phyloP scores from a whole-genome alignment of 2,113 vertebrate genomes.

The Tursiops truncatus region DNA sequence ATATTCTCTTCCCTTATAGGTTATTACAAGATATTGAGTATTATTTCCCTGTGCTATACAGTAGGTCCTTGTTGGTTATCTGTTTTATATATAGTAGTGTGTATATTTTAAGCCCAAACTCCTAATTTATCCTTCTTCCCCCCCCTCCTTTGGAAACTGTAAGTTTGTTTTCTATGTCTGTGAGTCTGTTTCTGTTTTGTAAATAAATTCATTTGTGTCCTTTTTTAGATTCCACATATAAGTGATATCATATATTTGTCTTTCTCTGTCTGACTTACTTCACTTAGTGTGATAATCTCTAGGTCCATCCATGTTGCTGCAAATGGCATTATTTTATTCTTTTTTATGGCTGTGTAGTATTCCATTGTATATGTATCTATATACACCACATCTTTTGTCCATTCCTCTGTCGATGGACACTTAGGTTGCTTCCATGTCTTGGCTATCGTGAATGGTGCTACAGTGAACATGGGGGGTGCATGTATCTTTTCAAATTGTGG shows the following conservation, averaged over 20 bases:
- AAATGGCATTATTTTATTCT: background rate
- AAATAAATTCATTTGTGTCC: background rate
- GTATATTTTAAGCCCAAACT: background rate
- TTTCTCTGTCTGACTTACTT: background rate
- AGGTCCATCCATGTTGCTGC: background rate
- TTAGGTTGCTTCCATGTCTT: background rate
- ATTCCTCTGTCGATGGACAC: background rate
- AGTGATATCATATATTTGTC: background rate
- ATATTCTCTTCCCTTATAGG: background rate
- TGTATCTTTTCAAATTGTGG: background rate
- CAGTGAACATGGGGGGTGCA: background rate
- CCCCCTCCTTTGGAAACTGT: background rate
- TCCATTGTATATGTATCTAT: background rate
- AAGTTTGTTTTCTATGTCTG: background rate
- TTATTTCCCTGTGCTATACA: background rate
- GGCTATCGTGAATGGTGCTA: background rate
- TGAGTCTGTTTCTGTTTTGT: background rate
- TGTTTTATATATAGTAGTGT: background rate
- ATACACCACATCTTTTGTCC: background rate
- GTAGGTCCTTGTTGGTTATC: background rate
- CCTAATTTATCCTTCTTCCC: background rate
- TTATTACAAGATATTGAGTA: background rate
- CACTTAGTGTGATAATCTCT: background rate
- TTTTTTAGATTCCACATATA: background rate
- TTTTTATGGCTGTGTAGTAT: background rate